Evolutionary conservation across 1,140 invertebrate species (phyloP).

Genomic region (Drosophila pandora): DNA sequence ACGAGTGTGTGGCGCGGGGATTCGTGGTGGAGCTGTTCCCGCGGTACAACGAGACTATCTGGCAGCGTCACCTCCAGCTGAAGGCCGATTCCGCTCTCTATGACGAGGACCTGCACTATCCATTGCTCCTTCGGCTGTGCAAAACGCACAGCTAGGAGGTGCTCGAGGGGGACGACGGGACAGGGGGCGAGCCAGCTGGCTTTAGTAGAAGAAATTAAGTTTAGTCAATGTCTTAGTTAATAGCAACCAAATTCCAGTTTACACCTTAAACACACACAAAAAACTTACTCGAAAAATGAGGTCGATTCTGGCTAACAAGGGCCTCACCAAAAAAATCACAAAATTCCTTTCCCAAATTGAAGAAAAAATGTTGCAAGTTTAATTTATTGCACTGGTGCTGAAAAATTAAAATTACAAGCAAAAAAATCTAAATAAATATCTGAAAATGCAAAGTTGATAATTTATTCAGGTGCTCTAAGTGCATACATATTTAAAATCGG

Average conservation of each 20-base stretch:
- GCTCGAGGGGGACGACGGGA: background rate
- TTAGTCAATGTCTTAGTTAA: conserved; percentile 77
- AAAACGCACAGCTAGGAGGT: conserved; percentile 82
- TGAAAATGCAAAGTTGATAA: background rate
- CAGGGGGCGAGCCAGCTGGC: conserved; percentile 11
- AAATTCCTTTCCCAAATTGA: conserved; percentile 56
- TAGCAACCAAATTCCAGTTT: conserved; percentile 79
- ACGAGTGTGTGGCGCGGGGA: conserved; percentile 86
- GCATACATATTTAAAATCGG: too few species aligned
- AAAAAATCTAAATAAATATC: background rate
- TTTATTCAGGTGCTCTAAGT: too few species aligned
- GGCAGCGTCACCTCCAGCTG: conserved; percentile 87
- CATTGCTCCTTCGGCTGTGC: conserved; percentile 86
- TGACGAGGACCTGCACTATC: conserved; percentile 88
- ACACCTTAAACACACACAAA: conserved; percentile 57
- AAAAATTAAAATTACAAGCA: conserved; percentile 13
- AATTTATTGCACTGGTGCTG: conserved; percentile 46
- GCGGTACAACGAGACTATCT: conserved; percentile 87
- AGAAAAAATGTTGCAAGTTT: conserved; percentile 35
- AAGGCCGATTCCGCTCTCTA: conserved; percentile 86
- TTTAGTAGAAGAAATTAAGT: conserved; percentile 53
- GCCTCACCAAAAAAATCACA: conserved; percentile 9
- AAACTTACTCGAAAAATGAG: conserved; percentile 8
- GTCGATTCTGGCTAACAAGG: background rate
- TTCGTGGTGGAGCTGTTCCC: conserved; percentile 86